Evolutionary conservation across 2,888 invertebrate species (phyloP).

Genomic region (Chromoteleia sp.): DNA sequence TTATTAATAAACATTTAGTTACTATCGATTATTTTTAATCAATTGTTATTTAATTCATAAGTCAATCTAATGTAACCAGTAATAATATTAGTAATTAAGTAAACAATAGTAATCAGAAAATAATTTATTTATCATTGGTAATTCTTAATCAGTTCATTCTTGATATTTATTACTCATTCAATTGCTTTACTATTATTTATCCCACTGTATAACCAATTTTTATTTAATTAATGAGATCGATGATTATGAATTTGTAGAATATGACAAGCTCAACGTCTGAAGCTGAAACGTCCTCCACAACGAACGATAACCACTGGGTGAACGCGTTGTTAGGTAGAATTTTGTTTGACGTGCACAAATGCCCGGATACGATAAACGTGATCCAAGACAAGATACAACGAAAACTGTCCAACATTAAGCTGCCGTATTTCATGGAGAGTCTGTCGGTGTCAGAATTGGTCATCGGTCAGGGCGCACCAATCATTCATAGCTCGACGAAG

Average conservation of each 20-base stretch:
- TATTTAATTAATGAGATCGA: too few relatives aligned
- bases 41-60: too few relatives aligned
- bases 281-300: slow-evolving; percentile 67
- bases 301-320: slow-evolving; percentile 88
- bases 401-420: slow-evolving; percentile 94
- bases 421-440: slow-evolving; percentile 95
- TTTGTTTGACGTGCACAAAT: slow-evolving; percentile 93
- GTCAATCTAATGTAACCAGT: too few relatives aligned
- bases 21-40: too few relatives aligned
- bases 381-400: slow-evolving; percentile 93
- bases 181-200: too few relatives aligned
- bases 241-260: slow-evolving; percentile 38
- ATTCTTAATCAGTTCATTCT: too few relatives aligned
- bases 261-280: slow-evolving; percentile 71
- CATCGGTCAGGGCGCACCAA: slow-evolving; percentile 89
- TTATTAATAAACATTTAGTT: too few relatives aligned
- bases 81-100: too few relatives aligned
- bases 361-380: slow-evolving; percentile 88
- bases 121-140: too few relatives aligned
- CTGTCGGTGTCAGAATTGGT: slow-evolving; percentile 91
- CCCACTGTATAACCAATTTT: too few relatives aligned
- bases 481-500: slow-evolving; percentile 87
- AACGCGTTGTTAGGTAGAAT: slow-evolving; percentile 92
- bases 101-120: too few relatives aligned
- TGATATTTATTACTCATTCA: too few relatives aligned